These are phyloP conservation scores for Drosophila pandora DNA, from an alignment of 1,140 invertebrate genomes.

Conservation along the genomic window DNA sequence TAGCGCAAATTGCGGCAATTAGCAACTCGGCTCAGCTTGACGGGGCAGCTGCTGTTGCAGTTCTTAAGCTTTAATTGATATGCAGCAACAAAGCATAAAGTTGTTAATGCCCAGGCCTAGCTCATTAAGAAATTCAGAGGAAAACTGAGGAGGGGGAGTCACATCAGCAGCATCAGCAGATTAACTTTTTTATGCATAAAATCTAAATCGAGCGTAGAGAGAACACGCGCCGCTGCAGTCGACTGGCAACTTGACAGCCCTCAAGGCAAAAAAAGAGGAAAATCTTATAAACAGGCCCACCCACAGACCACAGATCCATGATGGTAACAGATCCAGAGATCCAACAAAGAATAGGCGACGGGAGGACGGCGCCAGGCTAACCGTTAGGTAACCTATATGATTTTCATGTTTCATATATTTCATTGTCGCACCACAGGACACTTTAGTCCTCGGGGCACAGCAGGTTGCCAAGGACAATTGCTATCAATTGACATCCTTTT, in stretches of 20 bases:
- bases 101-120: slow-evolving; percentile 75
- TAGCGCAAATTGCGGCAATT: slow-evolving; percentile 80
- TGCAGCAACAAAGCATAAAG: slow-evolving; percentile 80
- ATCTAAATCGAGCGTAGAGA: slow-evolving; percentile 74
- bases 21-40: slow-evolving; percentile 59
- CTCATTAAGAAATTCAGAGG: slow-evolving; percentile 72
- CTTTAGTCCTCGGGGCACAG: slow-evolving; percentile 17
- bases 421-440: slow-evolving; percentile 52
- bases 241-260: slow-evolving; percentile 73
- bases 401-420: slow-evolving; percentile 19
- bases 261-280: not conserved
- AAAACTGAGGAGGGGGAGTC: slow-evolving; percentile 43
- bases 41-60: slow-evolving; percentile 19
- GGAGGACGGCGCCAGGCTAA: slow-evolving; percentile 25
- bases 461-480: slow-evolving; percentile 44
- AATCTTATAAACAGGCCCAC: slow-evolving; percentile 25
- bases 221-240: slow-evolving; percentile 73
- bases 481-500: slow-evolving; percentile 64
- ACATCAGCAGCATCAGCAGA: slow-evolving; percentile 35
- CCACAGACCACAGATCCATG: slow-evolving; percentile 19
- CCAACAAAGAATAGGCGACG: not conserved
- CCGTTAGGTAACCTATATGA: slow-evolving; percentile 56
- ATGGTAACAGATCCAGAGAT: slow-evolving; percentile 3
- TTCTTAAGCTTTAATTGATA: slow-evolving; percentile 73
- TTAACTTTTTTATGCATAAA: slow-evolving; percentile 76